Conservation (phyloP, 1,140 invertebrate genomes). For the Drosophila kikkawai region DNA sequence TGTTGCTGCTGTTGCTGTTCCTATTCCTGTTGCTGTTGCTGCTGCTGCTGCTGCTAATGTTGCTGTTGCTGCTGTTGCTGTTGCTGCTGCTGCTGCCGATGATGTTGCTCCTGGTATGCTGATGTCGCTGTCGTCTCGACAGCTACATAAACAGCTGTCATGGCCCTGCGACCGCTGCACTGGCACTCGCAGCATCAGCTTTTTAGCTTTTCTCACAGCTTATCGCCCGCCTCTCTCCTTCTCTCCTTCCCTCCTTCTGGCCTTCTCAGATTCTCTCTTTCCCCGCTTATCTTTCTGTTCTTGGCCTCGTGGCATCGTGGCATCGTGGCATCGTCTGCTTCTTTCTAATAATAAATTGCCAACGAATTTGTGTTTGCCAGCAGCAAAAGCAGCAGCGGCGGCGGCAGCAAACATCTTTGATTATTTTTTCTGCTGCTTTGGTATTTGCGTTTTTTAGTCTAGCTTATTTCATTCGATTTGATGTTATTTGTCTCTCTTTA, state of each 20-base stretch:
- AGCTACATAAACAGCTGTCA: constrained; percentile 58
- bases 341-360: constrained; percentile 81
- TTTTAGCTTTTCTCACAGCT: constrained; percentile 7
- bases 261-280: neutral
- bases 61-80: neutral
- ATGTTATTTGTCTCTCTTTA: constrained; percentile 5
- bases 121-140: constrained; percentile 40
- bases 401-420: constrained; percentile 51
- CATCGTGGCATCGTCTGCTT: constrained; percentile 59
- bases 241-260: neutral
- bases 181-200: neutral
- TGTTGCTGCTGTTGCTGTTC: neutral
- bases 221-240: constrained; percentile 10
- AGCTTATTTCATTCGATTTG: constrained; percentile 5
- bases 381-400: constrained; percentile 49
- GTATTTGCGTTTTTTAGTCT: neutral
- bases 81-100: neutral
- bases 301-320: constrained; percentile 56
- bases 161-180: constrained; percentile 37
- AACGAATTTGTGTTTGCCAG: constrained; percentile 75
- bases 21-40: neutral
- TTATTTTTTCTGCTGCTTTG: constrained; percentile 11
- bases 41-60: neutral
- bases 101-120: constrained; percentile 19
- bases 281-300: constrained; percentile 1